These are phyloP conservation scores for Brachylomia viminalis DNA, from an alignment of 2,888 invertebrate genomes.

Conservation along the genomic window DNA sequence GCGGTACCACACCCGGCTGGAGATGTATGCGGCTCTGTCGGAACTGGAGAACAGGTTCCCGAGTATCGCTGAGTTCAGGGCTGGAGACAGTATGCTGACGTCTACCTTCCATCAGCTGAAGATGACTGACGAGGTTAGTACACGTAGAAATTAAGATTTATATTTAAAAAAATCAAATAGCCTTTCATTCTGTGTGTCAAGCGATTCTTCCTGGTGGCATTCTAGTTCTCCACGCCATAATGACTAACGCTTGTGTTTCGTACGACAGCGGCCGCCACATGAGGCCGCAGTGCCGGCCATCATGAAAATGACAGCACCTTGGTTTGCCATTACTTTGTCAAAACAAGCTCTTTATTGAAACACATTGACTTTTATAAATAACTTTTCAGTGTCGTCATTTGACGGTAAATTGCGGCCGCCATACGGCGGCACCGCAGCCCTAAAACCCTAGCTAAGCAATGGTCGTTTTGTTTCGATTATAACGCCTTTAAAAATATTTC, in stretches of 20 bases:
- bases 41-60: slow-evolving; percentile 93
- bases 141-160: neutral
- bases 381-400: neutral
- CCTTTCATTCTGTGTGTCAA: neutral
- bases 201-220: neutral
- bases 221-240: neutral
- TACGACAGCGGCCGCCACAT: neutral
- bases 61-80: slow-evolving; percentile 92
- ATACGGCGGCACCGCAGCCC: neutral
- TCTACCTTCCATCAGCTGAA: slow-evolving; percentile 93
- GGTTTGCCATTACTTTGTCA: neutral
- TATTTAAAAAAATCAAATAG: neutral
- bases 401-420: neutral
- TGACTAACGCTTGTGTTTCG: neutral
- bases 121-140: slow-evolving; percentile 92
- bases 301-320: neutral
- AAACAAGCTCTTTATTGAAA: neutral
- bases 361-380: neutral
- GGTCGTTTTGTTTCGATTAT: neutral
- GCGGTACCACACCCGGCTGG: slow-evolving; percentile 92
- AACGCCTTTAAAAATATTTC: neutral
- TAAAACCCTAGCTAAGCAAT: neutral
- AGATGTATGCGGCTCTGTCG: slow-evolving; percentile 92
- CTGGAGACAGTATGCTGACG: slow-evolving; percentile 92
- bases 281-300: neutral